Percentiles rank a stretch among this genome's conserved stretches.
Conservation (phyloP, 2,113 vertebrate species). For the Meles meles region DNA sequence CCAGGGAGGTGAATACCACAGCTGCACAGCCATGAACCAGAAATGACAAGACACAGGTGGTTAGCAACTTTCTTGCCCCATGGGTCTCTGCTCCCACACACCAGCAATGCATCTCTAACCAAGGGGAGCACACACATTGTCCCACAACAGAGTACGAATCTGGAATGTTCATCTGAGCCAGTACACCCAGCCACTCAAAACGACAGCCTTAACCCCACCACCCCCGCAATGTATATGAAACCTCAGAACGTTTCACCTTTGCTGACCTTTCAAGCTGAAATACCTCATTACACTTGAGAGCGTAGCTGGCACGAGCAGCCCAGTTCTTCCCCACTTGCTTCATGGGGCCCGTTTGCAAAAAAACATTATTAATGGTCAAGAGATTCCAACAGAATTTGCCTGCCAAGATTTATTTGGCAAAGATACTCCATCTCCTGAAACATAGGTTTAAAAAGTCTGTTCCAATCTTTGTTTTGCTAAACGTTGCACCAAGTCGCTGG, state of each 20-base stretch:
- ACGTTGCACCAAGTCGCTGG: slow-evolving; percentile 32
- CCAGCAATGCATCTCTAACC: not conserved
- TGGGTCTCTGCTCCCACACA: not conserved
- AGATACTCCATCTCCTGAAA: slow-evolving; percentile 46
- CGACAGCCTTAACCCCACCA: not conserved
- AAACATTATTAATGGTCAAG: slow-evolving; percentile 58
- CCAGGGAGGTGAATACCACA: slow-evolving; percentile 8
- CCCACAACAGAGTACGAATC: not conserved
- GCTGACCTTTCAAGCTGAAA: slow-evolving; percentile 43
- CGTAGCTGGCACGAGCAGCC: not conserved
- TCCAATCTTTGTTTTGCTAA: slow-evolving; percentile 34
- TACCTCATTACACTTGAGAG: slow-evolving; percentile 47
- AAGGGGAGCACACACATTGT: not conserved
- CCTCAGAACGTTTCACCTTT: not conserved
- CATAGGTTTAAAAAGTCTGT: slow-evolving; percentile 25
- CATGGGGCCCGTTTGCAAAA: not conserved
- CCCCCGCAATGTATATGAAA: not conserved
- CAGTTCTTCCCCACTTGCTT: not conserved
- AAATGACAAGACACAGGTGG: slow-evolving; percentile 31
- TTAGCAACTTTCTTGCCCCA: not conserved
- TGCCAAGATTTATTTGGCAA: slow-evolving; percentile 69
- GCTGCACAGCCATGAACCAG: slow-evolving; percentile 19
- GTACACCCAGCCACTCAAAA: not conserved
- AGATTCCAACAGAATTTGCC: slow-evolving; percentile 40
- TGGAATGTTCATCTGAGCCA: not conserved